Evolutionary conservation across 2,888 invertebrate genomes (phyloP).

Genomic region (Amiota minor): DNA sequence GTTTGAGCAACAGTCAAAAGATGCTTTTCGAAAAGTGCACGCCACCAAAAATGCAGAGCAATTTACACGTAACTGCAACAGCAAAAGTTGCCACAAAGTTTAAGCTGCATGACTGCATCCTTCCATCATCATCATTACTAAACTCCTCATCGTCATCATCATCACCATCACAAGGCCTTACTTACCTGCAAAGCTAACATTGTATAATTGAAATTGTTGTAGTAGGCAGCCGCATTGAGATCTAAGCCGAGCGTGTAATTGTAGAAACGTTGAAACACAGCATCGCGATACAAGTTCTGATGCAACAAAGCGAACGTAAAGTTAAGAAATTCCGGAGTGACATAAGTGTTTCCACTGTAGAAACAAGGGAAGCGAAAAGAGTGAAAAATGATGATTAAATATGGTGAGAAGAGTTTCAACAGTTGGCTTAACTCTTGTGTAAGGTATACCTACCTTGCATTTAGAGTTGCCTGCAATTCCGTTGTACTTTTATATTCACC

Average conservation of each 20-base stretch:
- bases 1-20: slow-evolving; percentile 21
- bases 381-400: too few species aligned
- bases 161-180: neutral
- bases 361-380: neutral
- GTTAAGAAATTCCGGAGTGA: neutral
- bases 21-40: neutral
- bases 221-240: neutral
- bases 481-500: neutral
- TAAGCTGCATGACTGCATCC: too few species aligned
- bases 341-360: neutral
- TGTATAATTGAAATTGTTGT: slow-evolving; percentile 18
- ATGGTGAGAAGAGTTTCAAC: too few species aligned
- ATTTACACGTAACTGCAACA: slow-evolving; percentile 8
- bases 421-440: neutral
- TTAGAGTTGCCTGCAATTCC: neutral
- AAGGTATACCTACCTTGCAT: slow-evolving; percentile 8
- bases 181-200: neutral
- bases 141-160: neutral
- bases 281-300: neutral
- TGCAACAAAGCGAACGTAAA: neutral
- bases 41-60: slow-evolving; percentile 4
- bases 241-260: neutral
- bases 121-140: too few species aligned
- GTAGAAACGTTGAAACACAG: slow-evolving; percentile 5
- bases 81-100: too few species aligned